Percentiles rank a stretch among this genome's conserved stretches.
phyloP scores from a whole-genome alignment of 2,888 invertebrate genomes.

The Catocala nupta region DNA sequence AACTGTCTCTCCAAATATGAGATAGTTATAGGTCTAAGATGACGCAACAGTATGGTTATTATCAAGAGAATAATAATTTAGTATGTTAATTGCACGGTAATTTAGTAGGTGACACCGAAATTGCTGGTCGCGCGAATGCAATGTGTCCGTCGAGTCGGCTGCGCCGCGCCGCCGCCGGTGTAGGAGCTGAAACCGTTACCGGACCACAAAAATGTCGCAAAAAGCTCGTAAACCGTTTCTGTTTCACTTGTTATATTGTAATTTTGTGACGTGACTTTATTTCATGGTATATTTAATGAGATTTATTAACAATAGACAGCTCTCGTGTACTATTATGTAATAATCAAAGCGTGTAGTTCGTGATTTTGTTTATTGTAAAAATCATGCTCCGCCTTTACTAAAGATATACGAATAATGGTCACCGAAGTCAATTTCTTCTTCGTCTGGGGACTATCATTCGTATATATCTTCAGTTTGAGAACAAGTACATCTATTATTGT shows the following conservation, averaged over 20 bases:
- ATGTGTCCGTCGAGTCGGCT: constrained; percentile 48
- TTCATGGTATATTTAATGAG: constrained; percentile 74
- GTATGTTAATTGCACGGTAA: constrained; percentile 20
- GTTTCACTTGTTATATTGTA: constrained; percentile 80
- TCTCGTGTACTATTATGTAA: constrained; percentile 71
- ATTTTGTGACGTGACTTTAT: constrained; percentile 78
- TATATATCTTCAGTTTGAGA: no score
- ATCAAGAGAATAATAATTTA: constrained; percentile 4
- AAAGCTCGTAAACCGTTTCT: constrained; percentile 79
- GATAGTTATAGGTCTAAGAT: constrained; percentile 4
- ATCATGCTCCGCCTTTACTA: constrained; percentile 15
- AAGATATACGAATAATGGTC: no score
- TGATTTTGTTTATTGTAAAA: constrained; percentile 47
- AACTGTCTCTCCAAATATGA: neutral
- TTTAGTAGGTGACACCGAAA: constrained; percentile 35
- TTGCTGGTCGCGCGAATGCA: constrained; percentile 49
- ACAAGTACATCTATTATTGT: neutral
- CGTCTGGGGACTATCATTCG: no score
- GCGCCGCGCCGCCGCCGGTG: constrained; percentile 48
- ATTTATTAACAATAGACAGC: constrained; percentile 65
- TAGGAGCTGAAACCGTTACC: constrained; percentile 77
- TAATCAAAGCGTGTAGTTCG: constrained; percentile 67
- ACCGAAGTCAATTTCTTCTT: no score
- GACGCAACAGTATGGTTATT: neutral
- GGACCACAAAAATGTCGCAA: constrained; percentile 78